phyloP scores from a whole-genome alignment of 1,140 invertebrate species.

The Chironomus striatipennis region DNA sequence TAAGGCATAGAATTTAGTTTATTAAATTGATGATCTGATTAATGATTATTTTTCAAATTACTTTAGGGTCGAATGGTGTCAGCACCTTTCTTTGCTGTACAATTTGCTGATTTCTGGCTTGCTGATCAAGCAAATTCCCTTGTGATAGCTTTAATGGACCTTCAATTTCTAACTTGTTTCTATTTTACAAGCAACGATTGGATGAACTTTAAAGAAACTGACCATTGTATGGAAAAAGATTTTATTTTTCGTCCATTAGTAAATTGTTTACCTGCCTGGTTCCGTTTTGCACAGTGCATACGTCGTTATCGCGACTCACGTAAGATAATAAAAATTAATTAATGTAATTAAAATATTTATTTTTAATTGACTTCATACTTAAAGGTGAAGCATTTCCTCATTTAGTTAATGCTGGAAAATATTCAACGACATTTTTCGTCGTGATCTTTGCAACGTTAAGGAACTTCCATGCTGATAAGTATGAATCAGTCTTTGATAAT shows the following conservation, averaged over 20 bases:
- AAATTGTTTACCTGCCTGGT: constrained; percentile 90
- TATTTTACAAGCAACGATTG: constrained; percentile 67
- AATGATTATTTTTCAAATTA: background rate
- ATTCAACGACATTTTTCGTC: constrained; percentile 94
- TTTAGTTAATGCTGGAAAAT: constrained; percentile 95
- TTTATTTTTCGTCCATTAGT: constrained; percentile 67
- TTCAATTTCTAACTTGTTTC: constrained; percentile 86
- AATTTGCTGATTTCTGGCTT: constrained; percentile 99
- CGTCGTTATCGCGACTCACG: constrained; percentile 82
- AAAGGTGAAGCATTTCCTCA: constrained; percentile 80
- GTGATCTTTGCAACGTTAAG: constrained; percentile 77
- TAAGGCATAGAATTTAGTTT: constrained; percentile 41
- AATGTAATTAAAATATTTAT: background rate
- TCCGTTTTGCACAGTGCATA: constrained; percentile 94
- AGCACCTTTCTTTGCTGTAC: constrained; percentile 91
- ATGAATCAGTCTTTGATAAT: constrained; percentile 54
- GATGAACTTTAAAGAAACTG: constrained; percentile 48
- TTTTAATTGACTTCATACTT: background rate
- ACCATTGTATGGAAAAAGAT: constrained; percentile 54
- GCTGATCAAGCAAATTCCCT: constrained; percentile 97
- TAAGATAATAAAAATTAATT: background rate
- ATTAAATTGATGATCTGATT: too few species aligned
- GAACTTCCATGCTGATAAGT: constrained; percentile 54
- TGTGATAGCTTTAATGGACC: constrained; percentile 79
- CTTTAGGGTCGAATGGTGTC: constrained; percentile 73